Evolutionary conservation across 2,888 invertebrate genomes (phyloP).

Genomic region (Limulus polyphemus): DNA sequence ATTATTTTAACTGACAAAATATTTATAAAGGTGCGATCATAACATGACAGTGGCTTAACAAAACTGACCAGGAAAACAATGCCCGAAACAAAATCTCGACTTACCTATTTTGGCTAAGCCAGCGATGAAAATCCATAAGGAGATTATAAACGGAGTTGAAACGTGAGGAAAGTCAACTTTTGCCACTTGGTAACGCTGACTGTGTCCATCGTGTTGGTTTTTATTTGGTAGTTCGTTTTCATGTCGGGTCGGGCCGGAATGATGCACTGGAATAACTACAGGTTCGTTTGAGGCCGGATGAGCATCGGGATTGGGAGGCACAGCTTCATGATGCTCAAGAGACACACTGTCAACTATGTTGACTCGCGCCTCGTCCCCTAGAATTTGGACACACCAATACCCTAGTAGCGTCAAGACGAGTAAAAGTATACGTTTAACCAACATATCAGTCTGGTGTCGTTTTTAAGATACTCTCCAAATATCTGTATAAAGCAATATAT

Average conservation of each 20-base stretch:
- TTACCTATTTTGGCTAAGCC: constrained; percentile 42
- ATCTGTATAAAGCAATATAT: too few relatives aligned
- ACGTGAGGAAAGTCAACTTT: constrained; percentile 24
- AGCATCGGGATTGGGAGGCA: constrained; percentile 15
- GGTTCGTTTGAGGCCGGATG: constrained; percentile 15
- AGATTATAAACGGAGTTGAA: constrained; percentile 36
- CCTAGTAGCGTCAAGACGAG: too few relatives aligned
- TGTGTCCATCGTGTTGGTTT: background rate
- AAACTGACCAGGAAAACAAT: too few relatives aligned
- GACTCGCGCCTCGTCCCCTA: constrained; percentile 15
- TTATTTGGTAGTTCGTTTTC: background rate
- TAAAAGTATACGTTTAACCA: too few relatives aligned
- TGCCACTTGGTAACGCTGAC: constrained; percentile 8
- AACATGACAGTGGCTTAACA: too few relatives aligned
- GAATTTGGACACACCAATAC: background rate
- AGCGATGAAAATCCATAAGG: constrained; percentile 39
- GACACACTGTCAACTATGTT: constrained; percentile 15
- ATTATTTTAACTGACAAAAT: too few relatives aligned
- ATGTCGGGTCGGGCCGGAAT: background rate
- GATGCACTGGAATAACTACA: constrained; percentile 11
- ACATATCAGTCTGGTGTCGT: too few relatives aligned
- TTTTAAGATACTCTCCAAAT: too few relatives aligned
- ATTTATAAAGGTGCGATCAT: too few relatives aligned
- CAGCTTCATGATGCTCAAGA: constrained; percentile 15
- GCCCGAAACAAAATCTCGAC: constrained; percentile 10